Evolutionary conservation across 2,797 vertebrate species (phyloP).

Genomic region (Pachyuromys duprasi): DNA sequence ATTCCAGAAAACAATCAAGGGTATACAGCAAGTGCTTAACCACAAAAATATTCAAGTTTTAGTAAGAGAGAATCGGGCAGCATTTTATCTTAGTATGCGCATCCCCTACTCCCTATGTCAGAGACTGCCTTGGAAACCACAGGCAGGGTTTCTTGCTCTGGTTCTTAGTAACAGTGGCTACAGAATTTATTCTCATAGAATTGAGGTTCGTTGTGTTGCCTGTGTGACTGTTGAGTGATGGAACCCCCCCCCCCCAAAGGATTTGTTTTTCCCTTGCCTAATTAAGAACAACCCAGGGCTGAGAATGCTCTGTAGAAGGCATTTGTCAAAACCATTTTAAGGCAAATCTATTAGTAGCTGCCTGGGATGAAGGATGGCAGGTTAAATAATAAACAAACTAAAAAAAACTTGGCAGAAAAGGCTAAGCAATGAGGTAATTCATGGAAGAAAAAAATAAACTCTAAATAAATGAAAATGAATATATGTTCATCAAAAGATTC

Average conservation of each 20-base stretch:
- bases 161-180: background rate
- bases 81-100: background rate
- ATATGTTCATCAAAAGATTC: background rate
- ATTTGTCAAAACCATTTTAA: constrained; percentile 57
- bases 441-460: background rate
- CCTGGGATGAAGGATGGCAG: background rate
- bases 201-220: background rate
- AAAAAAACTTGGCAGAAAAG: constrained; percentile 30
- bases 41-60: background rate
- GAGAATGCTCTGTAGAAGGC: background rate
- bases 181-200: background rate
- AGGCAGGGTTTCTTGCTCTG: background rate
- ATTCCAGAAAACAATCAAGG: background rate
- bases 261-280: constrained; percentile 30
- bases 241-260: background rate
- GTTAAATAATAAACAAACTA: constrained; percentile 29
- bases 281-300: background rate
- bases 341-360: constrained; percentile 16
- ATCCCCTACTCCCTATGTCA: background rate
- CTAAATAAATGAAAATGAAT: constrained; percentile 1
- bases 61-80: background rate
- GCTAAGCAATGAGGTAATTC: background rate
- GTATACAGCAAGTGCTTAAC: background rate
- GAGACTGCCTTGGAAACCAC: background rate
- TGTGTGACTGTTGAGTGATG: background rate